Percentiles rank a stretch among this genome's conserved stretches.
Evolutionary conservation across 2,113 vertebrate species (phyloP).

Genomic region (Crotalus helleri): DNA sequence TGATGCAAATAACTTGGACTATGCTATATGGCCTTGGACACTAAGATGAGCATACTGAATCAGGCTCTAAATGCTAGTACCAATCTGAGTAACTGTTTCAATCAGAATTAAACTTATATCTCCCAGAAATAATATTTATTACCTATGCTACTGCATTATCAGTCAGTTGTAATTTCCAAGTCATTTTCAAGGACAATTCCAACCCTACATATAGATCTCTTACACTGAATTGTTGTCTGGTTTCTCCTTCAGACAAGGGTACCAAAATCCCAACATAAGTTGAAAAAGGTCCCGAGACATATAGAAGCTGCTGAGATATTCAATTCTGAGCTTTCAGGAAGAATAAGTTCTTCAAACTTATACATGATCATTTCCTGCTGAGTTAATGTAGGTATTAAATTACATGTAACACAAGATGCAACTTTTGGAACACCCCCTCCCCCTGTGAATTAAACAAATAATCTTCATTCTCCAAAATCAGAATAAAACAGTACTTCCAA

Average conservation of each 20-base stretch:
- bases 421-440: neutral
- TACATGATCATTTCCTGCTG: neutral
- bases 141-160: neutral
- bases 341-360: neutral
- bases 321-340: neutral
- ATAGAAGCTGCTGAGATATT: neutral
- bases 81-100: neutral
- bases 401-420: neutral
- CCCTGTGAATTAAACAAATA: neutral
- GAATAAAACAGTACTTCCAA: neutral
- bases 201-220: neutral
- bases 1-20: neutral
- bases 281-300: neutral
- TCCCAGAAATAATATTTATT: neutral
- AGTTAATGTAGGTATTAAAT: neutral
- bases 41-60: neutral
- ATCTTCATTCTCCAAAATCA: neutral
- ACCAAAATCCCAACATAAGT: neutral
- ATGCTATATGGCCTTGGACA: neutral
- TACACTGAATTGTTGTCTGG: neutral
- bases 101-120: neutral
- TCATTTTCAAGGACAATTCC: neutral
- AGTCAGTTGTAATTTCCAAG: neutral
- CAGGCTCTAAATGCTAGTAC: too few relatives aligned
- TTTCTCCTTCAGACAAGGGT: neutral